Percentiles rank a stretch among this genome's conserved stretches.
These are phyloP conservation scores for Catalaphyllia jardinei DNA, from an alignment of 64 coral and sea anemone genomes.

Conservation along the genomic window DNA sequence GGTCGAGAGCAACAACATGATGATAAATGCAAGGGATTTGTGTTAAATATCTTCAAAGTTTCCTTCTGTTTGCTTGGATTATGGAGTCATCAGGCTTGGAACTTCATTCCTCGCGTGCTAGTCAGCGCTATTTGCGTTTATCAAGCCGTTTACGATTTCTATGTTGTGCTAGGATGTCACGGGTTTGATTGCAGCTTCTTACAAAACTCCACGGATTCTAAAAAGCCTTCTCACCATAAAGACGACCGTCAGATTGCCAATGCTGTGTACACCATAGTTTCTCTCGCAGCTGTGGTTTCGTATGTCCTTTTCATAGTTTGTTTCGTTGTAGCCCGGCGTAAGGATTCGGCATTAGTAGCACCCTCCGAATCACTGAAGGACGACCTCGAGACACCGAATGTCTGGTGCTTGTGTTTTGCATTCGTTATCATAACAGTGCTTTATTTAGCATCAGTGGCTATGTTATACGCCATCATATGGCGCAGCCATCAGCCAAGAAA, in stretches of 20 bases:
- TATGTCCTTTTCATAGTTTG: conserved; percentile 30
- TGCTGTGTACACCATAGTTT: conserved; percentile 51
- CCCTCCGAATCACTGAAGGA: conserved; percentile 24
- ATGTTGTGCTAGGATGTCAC: conserved; percentile 35
- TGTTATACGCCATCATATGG: conserved; percentile 62
- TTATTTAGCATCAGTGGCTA: conserved; percentile 36
- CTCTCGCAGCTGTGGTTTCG: conserved; percentile 45
- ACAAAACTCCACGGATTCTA: conserved; percentile 44
- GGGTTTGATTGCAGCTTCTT: conserved; percentile 64
- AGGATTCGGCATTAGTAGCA: conserved; percentile 12
- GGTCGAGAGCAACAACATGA: neutral
- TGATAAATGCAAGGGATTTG: neutral
- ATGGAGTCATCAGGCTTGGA: conserved; percentile 42
- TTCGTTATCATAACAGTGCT: conserved; percentile 40
- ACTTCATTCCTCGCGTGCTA: conserved; percentile 13
- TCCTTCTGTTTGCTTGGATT: conserved; percentile 32
- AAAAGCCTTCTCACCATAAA: conserved; percentile 29
- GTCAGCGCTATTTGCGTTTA: conserved; percentile 26
- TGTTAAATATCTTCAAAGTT: neutral
- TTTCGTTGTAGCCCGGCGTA: conserved; percentile 27
- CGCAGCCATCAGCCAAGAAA: conserved; percentile 23
- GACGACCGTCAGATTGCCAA: conserved; percentile 40
- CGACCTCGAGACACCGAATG: neutral
- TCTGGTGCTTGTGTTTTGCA: conserved; percentile 12
- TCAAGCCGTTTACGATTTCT: conserved; percentile 57